These are phyloP conservation scores for Phortica okadai DNA, from an alignment of 2,888 invertebrate species.

Conservation along the genomic window DNA sequence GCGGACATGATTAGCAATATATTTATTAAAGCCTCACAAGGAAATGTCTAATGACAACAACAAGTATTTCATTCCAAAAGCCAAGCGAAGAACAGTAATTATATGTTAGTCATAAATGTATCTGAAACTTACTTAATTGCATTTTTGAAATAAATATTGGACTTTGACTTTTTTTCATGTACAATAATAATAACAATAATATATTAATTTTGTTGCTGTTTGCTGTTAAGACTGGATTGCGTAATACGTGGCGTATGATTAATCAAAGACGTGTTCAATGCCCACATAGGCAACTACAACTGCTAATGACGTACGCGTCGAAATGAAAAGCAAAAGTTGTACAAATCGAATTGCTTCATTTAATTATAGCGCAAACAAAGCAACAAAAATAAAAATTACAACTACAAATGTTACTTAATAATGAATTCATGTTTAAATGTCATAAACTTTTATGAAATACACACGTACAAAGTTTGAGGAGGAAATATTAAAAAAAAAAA, in stretches of 20 bases:
- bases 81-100: constrained; percentile 1
- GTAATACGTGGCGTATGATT: constrained; percentile 53
- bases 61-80: not conserved
- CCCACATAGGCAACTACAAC: constrained; percentile 4
- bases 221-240: not conserved
- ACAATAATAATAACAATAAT: not conserved
- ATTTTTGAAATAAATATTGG: not conserved
- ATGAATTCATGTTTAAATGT: constrained; percentile 30
- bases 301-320: not conserved
- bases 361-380: not conserved
- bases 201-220: not conserved
- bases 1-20: not conserved
- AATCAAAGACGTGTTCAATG: constrained; percentile 32
- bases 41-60: constrained; percentile 50
- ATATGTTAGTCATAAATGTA: not conserved
- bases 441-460: constrained; percentile 12
- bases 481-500: not conserved
- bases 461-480: not conserved
- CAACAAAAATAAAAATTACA: not conserved
- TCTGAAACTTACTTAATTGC: not conserved
- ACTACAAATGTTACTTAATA: constrained; percentile 27
- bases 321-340: constrained; percentile 4
- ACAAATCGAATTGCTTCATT: not conserved
- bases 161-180: not conserved
- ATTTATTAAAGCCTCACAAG: constrained; percentile 46